These are phyloP conservation scores for Apodemia zela DNA, from an alignment of 2,888 invertebrate genomes.

Conservation along the genomic window DNA sequence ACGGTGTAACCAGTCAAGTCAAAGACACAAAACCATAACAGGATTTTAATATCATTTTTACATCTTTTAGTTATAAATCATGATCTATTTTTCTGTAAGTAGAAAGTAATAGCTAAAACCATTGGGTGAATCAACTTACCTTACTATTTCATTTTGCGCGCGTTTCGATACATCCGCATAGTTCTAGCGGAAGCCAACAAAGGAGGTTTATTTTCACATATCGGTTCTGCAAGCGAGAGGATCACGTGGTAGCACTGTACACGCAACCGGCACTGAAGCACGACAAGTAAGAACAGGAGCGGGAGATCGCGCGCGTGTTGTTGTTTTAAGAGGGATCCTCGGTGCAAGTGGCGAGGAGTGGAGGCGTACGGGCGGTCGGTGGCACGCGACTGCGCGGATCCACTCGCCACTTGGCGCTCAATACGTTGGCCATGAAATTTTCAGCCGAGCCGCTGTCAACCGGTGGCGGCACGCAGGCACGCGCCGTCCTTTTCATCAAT, in stretches of 20 bases:
- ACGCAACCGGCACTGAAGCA: constrained; percentile 43
- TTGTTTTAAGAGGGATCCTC: constrained; percentile 43
- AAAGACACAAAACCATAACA: not conserved
- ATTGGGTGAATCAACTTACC: constrained; percentile 47
- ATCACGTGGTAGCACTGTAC: constrained; percentile 55
- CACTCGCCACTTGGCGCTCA: constrained; percentile 62
- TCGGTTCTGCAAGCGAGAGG: constrained; percentile 36
- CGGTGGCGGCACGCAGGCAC: constrained; percentile 68
- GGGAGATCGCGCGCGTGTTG: constrained; percentile 51
- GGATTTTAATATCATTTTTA: not conserved
- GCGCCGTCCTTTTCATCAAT: constrained; percentile 32
- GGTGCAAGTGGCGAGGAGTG: constrained; percentile 44
- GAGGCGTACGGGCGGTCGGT: constrained; percentile 48
- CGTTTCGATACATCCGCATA: constrained; percentile 54
- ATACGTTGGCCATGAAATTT: constrained; percentile 78
- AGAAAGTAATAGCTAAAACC: not conserved
- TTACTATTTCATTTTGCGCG: constrained; percentile 74
- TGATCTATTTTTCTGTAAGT: not conserved
- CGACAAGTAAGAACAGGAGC: constrained; percentile 37
- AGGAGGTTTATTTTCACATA: constrained; percentile 55
- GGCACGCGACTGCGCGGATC: constrained; percentile 66
- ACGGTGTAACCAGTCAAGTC: not conserved
- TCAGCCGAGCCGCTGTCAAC: constrained; percentile 72
- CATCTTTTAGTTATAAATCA: not conserved
- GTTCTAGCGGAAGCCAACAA: constrained; percentile 50